Conservation (phyloP, 2,888 invertebrate species). For the Tolmerus cingulatus region DNA sequence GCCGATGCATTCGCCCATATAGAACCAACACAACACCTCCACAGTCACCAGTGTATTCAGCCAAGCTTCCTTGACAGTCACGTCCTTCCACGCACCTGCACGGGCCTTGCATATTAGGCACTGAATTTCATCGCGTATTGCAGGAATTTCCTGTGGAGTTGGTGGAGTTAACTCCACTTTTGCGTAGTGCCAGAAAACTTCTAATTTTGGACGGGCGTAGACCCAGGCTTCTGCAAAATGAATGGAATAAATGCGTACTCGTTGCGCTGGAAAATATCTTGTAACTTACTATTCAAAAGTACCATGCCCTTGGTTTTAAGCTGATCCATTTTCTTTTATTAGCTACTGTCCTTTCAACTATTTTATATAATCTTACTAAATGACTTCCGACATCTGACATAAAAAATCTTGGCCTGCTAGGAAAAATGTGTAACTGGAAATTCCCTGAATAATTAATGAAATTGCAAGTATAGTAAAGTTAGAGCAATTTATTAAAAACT, state of each 20-base stretch:
- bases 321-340: neutral
- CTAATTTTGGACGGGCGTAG: slow-evolving; percentile 74
- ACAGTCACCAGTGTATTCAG: slow-evolving; percentile 88
- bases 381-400: neutral
- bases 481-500: too few relatives aligned
- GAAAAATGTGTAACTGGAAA: neutral
- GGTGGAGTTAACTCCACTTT: slow-evolving; percentile 95
- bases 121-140: slow-evolving; percentile 78
- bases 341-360: neutral
- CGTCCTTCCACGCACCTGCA: slow-evolving; percentile 81
- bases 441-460: neutral
- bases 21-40: slow-evolving; percentile 96
- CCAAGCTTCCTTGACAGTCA: slow-evolving; percentile 86
- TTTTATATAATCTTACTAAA: neutral
- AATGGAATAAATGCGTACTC: neutral
- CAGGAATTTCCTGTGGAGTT: slow-evolving; percentile 83
- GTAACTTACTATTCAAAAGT: neutral
- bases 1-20: slow-evolving; percentile 95
- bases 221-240: slow-evolving; percentile 68
- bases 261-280: neutral
- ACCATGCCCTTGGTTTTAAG: neutral
- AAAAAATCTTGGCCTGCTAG: neutral
- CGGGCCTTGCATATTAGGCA: slow-evolving; percentile 76
- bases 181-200: slow-evolving; percentile 85
- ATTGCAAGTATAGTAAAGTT: neutral